Evolutionary conservation across 2,888 invertebrate species (phyloP), one percentile per base, ranked within the genome.

Genomic region (Drosophila borealis): DNA sequence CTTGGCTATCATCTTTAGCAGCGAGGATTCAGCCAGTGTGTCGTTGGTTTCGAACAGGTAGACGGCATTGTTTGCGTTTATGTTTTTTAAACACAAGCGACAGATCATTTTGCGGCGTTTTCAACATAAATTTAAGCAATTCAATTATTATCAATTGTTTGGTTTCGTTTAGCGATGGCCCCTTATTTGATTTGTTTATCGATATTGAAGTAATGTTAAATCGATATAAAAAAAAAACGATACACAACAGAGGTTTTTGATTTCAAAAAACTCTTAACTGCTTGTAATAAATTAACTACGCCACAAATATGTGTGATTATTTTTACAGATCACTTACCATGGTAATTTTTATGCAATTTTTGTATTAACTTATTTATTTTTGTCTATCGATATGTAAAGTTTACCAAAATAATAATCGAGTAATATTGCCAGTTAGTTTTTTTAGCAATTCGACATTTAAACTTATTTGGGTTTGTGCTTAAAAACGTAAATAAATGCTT

Each of bases 1-100:
- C 45, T 89, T 89, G 49, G 87, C 80, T 61, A 89, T 89, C 65
- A 89, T 79, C 61, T 89, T 89, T n/a, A 85, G 78, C 44, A 89
- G 53, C n/a, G 81, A 65, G 8, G 83, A 75, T 55, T 87, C 87
- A 29, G 77, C 79, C 50, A 81, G 63, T 19, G 81, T 81, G n/a
- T 88, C 87, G 59, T 72, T 62, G 3, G 85, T 88, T 37, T 81
- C 80, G 60, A 86, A 89, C 6, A 89, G 62, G 11, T 67, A 74
- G 44, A 88, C 83, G 25, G 81, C 80, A 69, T 73, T 79, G 56
- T 81, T 80, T 65, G 66, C 76, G 59, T 70, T 76, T 66, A 89
- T 75, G 70, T 63, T 76, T 49, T 70, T 78, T 64, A 89, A 77
- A 73, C 89, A 89, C 70, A 89, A 74, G 55, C 89, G 88, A 72